Base-by-base conservation (phyloP, 2,113 vertebrate species). In the Lepisosteus oculatus region DNA sequence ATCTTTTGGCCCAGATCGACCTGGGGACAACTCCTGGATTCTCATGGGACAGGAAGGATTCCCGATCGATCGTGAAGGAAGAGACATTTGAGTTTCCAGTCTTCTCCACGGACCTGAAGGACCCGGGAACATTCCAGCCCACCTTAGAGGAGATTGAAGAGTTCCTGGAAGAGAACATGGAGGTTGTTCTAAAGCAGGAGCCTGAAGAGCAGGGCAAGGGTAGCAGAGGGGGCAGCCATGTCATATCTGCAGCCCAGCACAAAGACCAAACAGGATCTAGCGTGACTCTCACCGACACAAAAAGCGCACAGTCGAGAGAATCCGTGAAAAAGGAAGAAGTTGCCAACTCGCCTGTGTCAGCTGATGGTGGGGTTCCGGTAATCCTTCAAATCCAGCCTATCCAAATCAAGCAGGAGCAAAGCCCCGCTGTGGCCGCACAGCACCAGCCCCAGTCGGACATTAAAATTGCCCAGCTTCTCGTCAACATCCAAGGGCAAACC, bases 81-180 rank as follows among this genome's bases (percentile, higher is more conserved):
- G 95, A 95, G 7, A 85, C 84, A 72, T 90, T 95, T 73, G 91
- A 92, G 74, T 89, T 96, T 72, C 90, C 94, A 0, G 80, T 90
- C 69, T 96, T 94, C 71, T 61, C 91, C 0, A 84, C 90, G 71
- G 95, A 96, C 67, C 84, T 93, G 65, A 93, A 97, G 80, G 95
- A 97, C 8, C 89, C 89, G 3, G 89, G 92, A n/a, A 91, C 94
- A 71, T 98, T 98, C 86, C 94, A 95, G 78, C 96, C 96, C 56
- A 98, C 96, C 0, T 86, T 98, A 84, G 96, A 98, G 77, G 96
- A 98, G 81, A 98, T 98, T 0, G 95, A 97, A 83, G 96, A 98
- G 76, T 98, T 98, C 85, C 82, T 98, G 79, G 94, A 98, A 83
- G 96, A 98, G 78, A 97, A 98, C 76, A 98, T 98, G 96, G 92